Percentiles rank a stretch among this genome's conserved stretches.
These are phyloP conservation scores for Parazoanthus swiftii DNA, from an alignment of 92 coral and sea anemone genomes.

Conservation along the genomic window DNA sequence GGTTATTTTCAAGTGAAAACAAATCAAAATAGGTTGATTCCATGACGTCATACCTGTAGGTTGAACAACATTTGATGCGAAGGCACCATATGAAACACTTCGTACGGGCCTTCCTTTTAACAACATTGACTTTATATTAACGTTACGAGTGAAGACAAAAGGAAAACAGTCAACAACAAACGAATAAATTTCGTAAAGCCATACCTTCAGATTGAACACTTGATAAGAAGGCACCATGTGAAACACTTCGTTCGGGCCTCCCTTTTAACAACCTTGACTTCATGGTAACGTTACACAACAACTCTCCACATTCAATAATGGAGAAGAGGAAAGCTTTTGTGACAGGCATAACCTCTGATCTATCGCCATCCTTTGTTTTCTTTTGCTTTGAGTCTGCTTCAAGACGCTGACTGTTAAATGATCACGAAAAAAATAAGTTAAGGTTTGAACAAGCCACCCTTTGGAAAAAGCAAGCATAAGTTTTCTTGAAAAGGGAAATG, in stretches of 20 bases:
- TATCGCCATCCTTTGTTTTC: conserved; percentile 37
- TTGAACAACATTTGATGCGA: conserved; percentile 36
- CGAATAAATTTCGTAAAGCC: too few species aligned
- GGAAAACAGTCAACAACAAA: too few species aligned
- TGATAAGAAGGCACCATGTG: conserved; percentile 44
- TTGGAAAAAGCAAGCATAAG: too few species aligned
- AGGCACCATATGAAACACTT: conserved; percentile 71
- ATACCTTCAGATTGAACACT: too few species aligned
- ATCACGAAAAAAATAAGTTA: neutral
- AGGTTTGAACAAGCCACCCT: too few species aligned
- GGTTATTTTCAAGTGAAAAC: neutral
- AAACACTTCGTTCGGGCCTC: conserved; percentile 70
- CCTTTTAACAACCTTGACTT: conserved; percentile 47
- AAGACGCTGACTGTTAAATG: conserved; percentile 61
- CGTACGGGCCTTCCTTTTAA: conserved; percentile 62
- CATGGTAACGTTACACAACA: conserved; percentile 86
- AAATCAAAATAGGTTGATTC: neutral
- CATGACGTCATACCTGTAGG: conserved; percentile 13
- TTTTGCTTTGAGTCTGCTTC: conserved; percentile 63
- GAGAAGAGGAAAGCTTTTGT: conserved; percentile 82
- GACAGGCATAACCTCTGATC: conserved; percentile 70
- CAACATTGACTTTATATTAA: conserved; percentile 61
- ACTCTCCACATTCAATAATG: conserved; percentile 80
- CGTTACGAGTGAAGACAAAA: conserved; percentile 43
- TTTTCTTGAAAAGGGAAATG: too few species aligned